phyloP scores from a whole-genome alignment of 2,113 vertebrate genomes.

The Ageneiosus marmoratus region DNA sequence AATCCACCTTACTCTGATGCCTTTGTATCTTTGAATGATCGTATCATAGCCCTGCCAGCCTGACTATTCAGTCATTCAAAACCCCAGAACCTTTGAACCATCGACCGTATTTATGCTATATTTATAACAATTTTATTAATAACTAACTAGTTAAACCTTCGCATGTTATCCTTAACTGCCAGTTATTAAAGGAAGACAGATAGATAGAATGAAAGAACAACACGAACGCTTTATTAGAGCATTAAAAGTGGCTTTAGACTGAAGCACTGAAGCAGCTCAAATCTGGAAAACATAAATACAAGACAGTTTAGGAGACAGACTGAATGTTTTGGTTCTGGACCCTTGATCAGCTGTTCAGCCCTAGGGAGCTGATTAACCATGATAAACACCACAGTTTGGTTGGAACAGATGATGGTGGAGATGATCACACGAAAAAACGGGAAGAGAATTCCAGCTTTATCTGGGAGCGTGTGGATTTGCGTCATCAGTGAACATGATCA shows the following conservation, averaged over 20 bases:
- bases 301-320: not conserved
- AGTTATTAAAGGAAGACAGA: not conserved
- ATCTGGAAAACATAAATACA: not conserved
- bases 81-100: not conserved
- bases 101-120: not conserved
- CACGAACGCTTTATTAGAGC: not conserved
- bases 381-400: not conserved
- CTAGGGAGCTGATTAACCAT: not conserved
- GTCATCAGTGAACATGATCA: not conserved
- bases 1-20: not conserved
- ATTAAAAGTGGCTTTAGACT: not conserved
- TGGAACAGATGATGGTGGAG: not conserved
- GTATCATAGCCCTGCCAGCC: not conserved
- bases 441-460: not conserved
- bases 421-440: not conserved
- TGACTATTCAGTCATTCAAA: not conserved
- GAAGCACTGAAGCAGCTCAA: not conserved
- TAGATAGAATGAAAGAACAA: not conserved
- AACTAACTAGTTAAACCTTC: not conserved
- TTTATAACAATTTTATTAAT: not conserved
- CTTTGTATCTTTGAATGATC: not conserved
- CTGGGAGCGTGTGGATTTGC: not conserved
- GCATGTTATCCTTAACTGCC: not conserved
- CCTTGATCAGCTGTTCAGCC: not conserved
- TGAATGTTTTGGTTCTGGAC: not conserved